These are phyloP conservation scores for Chrysochloris asiatica DNA, from an alignment of 2,113 vertebrate genomes.

Conservation along the genomic window DNA sequence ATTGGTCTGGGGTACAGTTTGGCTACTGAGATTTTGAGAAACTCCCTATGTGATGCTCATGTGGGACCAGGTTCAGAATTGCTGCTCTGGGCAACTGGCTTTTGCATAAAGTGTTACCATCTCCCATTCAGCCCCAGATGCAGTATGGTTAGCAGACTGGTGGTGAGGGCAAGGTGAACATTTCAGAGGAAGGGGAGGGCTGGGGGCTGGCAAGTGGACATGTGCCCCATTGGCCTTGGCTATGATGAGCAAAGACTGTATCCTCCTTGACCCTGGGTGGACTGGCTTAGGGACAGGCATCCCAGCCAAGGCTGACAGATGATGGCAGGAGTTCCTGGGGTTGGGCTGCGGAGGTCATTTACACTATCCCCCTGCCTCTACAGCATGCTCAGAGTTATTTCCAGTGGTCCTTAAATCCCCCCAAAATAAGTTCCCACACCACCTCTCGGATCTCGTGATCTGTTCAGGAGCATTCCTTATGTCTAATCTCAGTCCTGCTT, in stretches of 20 bases:
- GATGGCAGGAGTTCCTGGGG: neutral
- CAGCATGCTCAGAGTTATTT: neutral
- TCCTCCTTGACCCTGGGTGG: neutral
- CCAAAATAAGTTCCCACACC: too few relatives aligned
- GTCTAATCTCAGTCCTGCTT: rapidly evolving
- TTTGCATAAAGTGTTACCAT: neutral
- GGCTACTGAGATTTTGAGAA: neutral
- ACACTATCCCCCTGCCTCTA: neutral
- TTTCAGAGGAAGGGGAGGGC: neutral
- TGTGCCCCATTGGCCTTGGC: neutral
- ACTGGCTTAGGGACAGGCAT: too few relatives aligned
- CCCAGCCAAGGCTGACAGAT: neutral
- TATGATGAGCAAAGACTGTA: neutral
- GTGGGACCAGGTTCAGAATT: neutral
- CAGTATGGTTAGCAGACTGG: neutral
- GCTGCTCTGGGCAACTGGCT: neutral
- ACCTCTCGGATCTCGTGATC: too few relatives aligned
- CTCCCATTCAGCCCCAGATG: neutral
- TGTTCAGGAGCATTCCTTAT: neutral
- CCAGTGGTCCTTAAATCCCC: neutral
- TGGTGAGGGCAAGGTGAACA: neutral
- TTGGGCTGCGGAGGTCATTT: too few relatives aligned
- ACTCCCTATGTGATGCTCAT: neutral
- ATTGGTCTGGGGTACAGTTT: neutral
- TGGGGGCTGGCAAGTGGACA: too few relatives aligned